Evolutionary conservation across 2,113 vertebrate genomes (phyloP).

Genomic region (Sylvilagus bachmani): DNA sequence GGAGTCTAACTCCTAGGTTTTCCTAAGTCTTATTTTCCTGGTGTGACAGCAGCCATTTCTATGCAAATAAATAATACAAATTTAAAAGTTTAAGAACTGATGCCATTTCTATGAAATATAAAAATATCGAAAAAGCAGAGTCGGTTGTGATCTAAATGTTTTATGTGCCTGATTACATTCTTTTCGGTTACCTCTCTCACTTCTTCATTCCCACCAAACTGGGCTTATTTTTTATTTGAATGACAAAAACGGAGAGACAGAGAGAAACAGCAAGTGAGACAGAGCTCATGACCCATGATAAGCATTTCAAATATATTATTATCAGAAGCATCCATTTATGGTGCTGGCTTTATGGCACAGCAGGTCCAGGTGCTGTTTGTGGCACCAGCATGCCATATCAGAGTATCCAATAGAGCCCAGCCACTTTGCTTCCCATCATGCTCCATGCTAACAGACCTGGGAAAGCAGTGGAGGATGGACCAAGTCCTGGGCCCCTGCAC

Average conservation of each 20-base stretch:
- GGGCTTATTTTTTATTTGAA: no score
- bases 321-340: background rate
- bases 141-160: background rate
- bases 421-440: no score
- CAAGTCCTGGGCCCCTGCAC: no score
- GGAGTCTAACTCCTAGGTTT: background rate
- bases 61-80: background rate
- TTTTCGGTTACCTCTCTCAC: background rate
- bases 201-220: background rate
- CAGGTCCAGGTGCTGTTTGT: no score
- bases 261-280: no score
- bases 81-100: background rate
- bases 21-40: background rate
- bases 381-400: no score
- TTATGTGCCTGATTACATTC: background rate
- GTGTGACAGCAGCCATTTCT: background rate
- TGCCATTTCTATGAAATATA: background rate
- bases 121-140: background rate
- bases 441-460: no score
- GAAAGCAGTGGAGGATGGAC: no score
- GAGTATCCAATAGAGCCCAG: no score
- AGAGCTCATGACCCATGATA: background rate
- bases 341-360: no score
- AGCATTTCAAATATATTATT: background rate
- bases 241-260: no score